A percentile compares a stretch with the other conserved stretches of the same genome.
Evolutionary conservation across 2,797 vertebrate genomes (phyloP).

Genomic region (Cetoscarus ocellatus): DNA sequence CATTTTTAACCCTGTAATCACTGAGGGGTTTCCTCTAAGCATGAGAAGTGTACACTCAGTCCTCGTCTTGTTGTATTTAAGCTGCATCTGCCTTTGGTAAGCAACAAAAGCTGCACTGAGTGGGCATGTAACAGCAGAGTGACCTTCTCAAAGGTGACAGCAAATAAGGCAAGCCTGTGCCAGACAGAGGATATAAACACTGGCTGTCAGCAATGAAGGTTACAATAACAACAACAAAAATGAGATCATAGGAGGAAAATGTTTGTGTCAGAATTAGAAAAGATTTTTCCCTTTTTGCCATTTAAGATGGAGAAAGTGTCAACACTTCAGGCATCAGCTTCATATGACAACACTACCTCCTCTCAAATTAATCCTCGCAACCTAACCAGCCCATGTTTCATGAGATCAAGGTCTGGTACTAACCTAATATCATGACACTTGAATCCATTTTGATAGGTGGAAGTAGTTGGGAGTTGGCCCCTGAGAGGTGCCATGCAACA

Average conservation of each 20-base stretch:
- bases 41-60: not conserved
- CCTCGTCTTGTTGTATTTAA: conserved; percentile 15
- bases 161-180: conserved; percentile 16
- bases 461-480: conserved; percentile 20
- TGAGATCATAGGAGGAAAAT: not conserved
- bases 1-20: not conserved
- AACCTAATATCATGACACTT: conserved; percentile 6
- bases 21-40: not conserved
- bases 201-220: not conserved
- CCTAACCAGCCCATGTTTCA: conserved; percentile 13
- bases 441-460: conserved; percentile 19
- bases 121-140: conserved; percentile 11
- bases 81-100: not conserved
- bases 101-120: not conserved
- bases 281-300: not conserved
- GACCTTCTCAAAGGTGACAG: conserved; percentile 73
- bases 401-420: conserved; percentile 3
- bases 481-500: conserved; percentile 61
- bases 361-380: conserved; percentile 1
- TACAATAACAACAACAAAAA: not conserved
- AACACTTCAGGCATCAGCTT: not conserved
- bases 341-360: not conserved
- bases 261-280: not conserved
- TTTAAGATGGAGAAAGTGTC: not conserved
- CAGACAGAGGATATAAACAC: conserved; percentile 6